Evolutionary conservation across 2,113 vertebrate species (phyloP).

Genomic region (Columba janthina): DNA sequence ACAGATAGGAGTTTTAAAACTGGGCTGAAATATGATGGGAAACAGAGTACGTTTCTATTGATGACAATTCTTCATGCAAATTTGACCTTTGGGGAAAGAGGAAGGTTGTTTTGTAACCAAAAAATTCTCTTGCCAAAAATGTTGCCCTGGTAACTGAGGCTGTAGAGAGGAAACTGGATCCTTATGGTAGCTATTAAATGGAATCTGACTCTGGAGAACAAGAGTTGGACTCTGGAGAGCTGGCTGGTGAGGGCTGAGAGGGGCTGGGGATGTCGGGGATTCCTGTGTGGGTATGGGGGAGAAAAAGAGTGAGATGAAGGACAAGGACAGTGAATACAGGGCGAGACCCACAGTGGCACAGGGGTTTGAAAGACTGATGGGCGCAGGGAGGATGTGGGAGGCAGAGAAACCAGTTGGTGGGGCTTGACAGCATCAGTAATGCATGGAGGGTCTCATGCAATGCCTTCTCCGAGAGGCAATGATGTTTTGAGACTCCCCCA

Average conservation of each 20-base stretch:
- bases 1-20: slow-evolving; percentile 29
- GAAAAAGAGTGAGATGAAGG: neutral
- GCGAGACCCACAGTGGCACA: neutral
- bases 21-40: neutral
- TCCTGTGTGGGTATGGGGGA: neutral
- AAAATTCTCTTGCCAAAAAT: slow-evolving; percentile 51
- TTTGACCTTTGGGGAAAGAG: slow-evolving; percentile 29
- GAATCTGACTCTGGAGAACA: slow-evolving; percentile 34
- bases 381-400: neutral
- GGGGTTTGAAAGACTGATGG: neutral
- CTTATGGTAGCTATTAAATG: slow-evolving; percentile 4
- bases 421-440: neutral
- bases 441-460: neutral
- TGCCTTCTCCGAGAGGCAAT: neutral
- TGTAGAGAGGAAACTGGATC: neutral
- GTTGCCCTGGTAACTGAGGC: slow-evolving; percentile 50
- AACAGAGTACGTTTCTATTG: neutral
- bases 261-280: neutral
- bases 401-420: neutral
- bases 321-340: neutral
- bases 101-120: slow-evolving; percentile 52
- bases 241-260: neutral
- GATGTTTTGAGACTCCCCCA: neutral
- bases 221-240: neutral
- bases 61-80: slow-evolving; percentile 49